Evolutionary conservation across 2,113 vertebrate species (phyloP).

Genomic region (Daboia siamensis): DNA sequence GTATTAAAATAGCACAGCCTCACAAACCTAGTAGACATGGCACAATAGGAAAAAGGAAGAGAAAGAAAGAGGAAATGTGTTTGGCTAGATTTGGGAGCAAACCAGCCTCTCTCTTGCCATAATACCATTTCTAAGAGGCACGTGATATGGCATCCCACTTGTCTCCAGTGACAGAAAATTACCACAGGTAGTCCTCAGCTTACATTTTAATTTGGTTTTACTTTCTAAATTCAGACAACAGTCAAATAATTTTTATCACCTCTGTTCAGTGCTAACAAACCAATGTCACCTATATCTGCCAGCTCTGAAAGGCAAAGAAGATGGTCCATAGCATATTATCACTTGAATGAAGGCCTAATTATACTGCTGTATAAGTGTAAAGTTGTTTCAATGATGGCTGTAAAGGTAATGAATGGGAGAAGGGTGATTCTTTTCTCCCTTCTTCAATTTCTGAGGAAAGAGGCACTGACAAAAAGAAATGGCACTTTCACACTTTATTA

Average conservation of each 20-base stretch:
- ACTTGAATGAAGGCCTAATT: conserved; percentile 5
- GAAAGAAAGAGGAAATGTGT: neutral
- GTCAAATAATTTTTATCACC: neutral
- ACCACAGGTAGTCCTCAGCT: neutral
- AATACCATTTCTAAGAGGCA: neutral
- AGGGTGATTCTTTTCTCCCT: neutral
- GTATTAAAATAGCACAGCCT: neutral
- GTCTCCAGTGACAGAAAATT: neutral
- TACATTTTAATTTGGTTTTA: neutral
- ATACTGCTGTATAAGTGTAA: conserved; percentile 16
- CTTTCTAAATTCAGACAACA: neutral
- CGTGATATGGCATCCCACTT: neutral
- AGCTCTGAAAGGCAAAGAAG: neutral
- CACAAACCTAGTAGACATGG: too few species aligned
- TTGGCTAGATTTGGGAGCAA: neutral
- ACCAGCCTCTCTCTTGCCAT: neutral
- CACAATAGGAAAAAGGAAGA: neutral
- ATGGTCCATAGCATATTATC: conserved; percentile 15
- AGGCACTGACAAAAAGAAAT: neutral
- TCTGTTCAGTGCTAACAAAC: neutral
- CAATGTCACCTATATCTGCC: neutral
- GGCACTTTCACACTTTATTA: conserved; percentile 1
- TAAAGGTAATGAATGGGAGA: conserved; percentile 2
- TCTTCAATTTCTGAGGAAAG: neutral
- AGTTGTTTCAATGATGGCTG: neutral